Conservation (phyloP, 2,797 vertebrate genomes). For the Zonotrichia albicollis region DNA sequence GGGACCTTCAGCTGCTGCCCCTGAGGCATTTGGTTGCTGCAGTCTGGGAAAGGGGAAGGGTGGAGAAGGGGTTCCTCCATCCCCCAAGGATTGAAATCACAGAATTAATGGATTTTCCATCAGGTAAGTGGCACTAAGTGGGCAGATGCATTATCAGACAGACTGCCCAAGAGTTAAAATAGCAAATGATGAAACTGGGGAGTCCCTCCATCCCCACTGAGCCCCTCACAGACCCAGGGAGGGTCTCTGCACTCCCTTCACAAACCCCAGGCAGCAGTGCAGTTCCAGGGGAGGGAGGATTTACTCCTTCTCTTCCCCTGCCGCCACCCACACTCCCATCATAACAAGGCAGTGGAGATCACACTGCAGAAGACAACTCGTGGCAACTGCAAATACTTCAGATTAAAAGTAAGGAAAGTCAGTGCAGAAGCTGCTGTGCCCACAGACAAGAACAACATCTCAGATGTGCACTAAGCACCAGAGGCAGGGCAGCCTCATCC, state of each 20-base stretch:
- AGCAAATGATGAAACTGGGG: rapidly evolving
- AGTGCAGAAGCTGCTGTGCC: not conserved
- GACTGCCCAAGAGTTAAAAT: not conserved
- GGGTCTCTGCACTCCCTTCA: not conserved
- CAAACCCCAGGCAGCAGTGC: not conserved
- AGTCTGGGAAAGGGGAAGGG: not conserved
- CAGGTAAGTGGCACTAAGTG: rapidly evolving
- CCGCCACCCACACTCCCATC: not conserved
- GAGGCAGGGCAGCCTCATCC: not conserved
- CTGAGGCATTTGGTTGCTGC: not conserved
- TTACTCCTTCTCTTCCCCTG: not conserved
- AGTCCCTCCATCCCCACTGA: not conserved
- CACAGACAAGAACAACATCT: not conserved
- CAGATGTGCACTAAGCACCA: rapidly evolving
- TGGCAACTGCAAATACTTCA: constrained; percentile 12
- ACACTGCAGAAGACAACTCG: not conserved
- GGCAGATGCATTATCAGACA: rapidly evolving
- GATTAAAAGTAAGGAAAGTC: constrained; percentile 31
- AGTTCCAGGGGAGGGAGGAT: rapidly evolving
- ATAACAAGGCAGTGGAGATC: not conserved
- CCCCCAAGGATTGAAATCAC: rapidly evolving
- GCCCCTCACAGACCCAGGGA: not conserved
- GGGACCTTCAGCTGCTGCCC: not conserved
- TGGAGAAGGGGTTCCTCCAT: not conserved
- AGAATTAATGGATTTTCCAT: rapidly evolving